Base-by-base conservation (phyloP, 2,888 invertebrate genomes). In the Rhingia campestris region DNA sequence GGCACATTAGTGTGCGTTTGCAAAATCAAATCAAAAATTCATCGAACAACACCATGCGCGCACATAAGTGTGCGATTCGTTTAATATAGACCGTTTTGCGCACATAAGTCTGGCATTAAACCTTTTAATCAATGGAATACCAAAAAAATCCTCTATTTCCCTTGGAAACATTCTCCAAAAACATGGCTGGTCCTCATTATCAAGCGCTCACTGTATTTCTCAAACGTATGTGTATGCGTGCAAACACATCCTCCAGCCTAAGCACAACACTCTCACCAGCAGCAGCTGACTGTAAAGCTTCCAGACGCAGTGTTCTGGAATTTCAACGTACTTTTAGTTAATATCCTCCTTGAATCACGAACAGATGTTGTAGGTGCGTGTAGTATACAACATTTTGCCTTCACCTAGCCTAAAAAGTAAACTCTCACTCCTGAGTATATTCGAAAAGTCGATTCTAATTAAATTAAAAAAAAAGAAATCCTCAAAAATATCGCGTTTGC, bases 271-370 rank as follows among this genome's bases (percentile, higher is more conserved):
- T 12, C 63, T 56, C 47, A 33, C 63, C 76, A 32, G 33, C 35
- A 56, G 45, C 72, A 77, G 63, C 64, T 79, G 61, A 63, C 64
- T 47, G 41, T 41, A 59, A 73, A 73, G 82, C 79, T 82, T 74
- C 64, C 73, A 67, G 12, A 54, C 22, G 2, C 63, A 56, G 43
- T 79, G 49, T 66, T 37, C 10, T 56, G 32, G 9, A n/a, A 53
- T 33, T 53, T 61, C 9, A 59, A 22, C 39, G 2, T 9, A 33
- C 69, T 58, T 73, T 82, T 69, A 82, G 82, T 82, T 69, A 32
- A 53, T 59, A 82, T 58, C 35, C 63, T 64, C 63, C 51, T 51
- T 30, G 77, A 79, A 73, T 69, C 67, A 77, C 12, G 82, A 45
- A 41, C 56, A 79, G 73, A 82, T 74, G 82, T 79, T 77, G 53